A percentile compares a stretch with the other conserved stretches of the same genome.
Conservation (phyloP, 30 jellyfish, hydroid and myxozoan species). For the Euphysa ruthae region DNA sequence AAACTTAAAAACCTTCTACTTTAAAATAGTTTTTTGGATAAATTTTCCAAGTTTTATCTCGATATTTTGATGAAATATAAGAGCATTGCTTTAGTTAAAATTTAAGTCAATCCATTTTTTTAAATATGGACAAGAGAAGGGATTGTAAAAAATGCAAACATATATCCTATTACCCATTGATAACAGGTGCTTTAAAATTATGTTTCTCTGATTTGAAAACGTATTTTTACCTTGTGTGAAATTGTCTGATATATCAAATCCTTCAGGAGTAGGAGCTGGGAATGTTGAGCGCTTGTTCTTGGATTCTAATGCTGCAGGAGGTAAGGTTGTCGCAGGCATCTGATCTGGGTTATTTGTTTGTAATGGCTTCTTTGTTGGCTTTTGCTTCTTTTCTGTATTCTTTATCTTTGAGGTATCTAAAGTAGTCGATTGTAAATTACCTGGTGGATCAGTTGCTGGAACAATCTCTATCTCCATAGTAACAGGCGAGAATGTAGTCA, state of each 20-base stretch:
- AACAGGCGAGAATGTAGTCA: constrained; percentile 9
- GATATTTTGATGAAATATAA: too few relatives aligned
- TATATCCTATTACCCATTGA: too few relatives aligned
- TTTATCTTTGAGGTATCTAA: neutral
- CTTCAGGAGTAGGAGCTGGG: constrained; percentile 9
- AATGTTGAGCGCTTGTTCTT: neutral
- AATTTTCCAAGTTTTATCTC: too few relatives aligned
- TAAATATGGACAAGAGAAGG: too few relatives aligned
- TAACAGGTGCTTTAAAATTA: too few relatives aligned
- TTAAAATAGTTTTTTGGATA: too few relatives aligned
- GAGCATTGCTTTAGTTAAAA: too few relatives aligned
- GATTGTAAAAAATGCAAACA: too few relatives aligned
- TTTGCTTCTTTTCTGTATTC: neutral
- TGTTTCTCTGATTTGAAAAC: too few relatives aligned
- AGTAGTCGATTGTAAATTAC: neutral
- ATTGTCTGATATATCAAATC: neutral
- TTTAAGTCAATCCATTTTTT: too few relatives aligned
- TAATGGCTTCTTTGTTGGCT: neutral
- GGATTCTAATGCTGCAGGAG: neutral
- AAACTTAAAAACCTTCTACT: too few relatives aligned
- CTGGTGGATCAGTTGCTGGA: neutral
- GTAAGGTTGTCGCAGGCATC: neutral
- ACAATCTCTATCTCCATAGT: constrained; percentile 19
- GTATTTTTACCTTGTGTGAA: too few relatives aligned
- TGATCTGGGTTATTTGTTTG: neutral